Base-by-base conservation (phyloP, 2,113 vertebrate species). In the Cisticola juncidis region DNA sequence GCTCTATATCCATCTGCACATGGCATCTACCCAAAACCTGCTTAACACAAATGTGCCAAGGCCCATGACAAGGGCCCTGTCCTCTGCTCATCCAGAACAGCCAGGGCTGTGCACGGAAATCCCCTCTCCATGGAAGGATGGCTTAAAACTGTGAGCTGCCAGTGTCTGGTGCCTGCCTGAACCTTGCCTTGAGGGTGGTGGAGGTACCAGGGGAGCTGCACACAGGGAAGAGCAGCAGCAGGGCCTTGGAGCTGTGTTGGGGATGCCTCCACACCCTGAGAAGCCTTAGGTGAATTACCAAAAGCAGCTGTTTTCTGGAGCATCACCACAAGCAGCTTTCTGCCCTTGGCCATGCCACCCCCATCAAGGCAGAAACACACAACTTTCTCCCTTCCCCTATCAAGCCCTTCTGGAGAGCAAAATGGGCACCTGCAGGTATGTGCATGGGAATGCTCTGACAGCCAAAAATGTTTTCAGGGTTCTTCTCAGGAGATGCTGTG, bases 11-110 rank as follows among this genome's bases (percentile, higher is more conserved):
- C 93, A 76, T 95, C 85, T 95, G 92, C 89, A 66, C 73, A 72
- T 92, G 95, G 92, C 95, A 95, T 61, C 69, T 84, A 92, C 90
- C 88, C 92, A 95, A 94, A 93, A 86, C 64, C 88, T 68, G 69
- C 83, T 92, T 69, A 88, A 81, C 48, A 60, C 18, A 68, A 81
- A 83, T 9, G 14, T 0, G 0, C 51, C 33, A 33, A 69, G n/a
- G 76, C 68, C 58, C 33, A 8, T 3, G 13, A 56, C 44, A 81
- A 81, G 82, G 45, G 9, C 50, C 68, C 48, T 56, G 53, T 88
- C 87, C 60, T 47, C n/a, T 88, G 44, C 76, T 84, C 48, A 56
- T 44, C 72, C 51, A 66, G 51, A 73, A 69, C 3, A 68, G 54
- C 48, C 36, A 48, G 48, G 15, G 8, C 9, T 0, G 0, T 33